Conservation (phyloP, 2,113 vertebrate genomes). For the Triplophysa siluroides region DNA sequence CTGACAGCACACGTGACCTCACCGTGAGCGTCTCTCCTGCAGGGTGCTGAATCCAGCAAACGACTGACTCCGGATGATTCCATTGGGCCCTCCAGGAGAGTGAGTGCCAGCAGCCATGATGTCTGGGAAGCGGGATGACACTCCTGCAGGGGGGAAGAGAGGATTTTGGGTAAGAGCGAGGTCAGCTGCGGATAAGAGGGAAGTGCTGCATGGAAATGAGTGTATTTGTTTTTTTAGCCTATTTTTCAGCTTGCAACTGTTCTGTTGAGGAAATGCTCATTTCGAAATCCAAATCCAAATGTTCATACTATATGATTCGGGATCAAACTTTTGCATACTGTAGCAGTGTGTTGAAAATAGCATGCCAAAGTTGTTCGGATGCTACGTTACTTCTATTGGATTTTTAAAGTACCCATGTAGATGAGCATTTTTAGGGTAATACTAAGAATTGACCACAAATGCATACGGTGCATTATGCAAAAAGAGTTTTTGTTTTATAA, state of each 20-base stretch:
- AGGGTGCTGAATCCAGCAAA: slow-evolving; percentile 96
- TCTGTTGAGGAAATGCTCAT: no score
- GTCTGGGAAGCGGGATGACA: slow-evolving; percentile 85
- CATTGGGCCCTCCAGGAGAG: slow-evolving; percentile 95
- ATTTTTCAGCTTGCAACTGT: no score
- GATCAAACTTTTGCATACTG: neutral
- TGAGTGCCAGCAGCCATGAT: slow-evolving; percentile 94
- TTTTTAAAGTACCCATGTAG: neutral
- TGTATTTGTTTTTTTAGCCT: neutral
- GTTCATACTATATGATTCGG: neutral
- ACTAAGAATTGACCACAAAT: neutral
- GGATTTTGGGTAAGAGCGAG: slow-evolving; percentile 43
- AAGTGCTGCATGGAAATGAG: neutral
- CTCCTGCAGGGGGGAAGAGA: slow-evolving; percentile 76
- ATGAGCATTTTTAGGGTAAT: neutral
- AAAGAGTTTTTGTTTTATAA: neutral
- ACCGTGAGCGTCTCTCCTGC: slow-evolving; percentile 93
- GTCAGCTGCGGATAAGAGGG: slow-evolving; percentile 3
- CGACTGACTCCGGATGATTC: slow-evolving; percentile 97
- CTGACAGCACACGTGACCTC: slow-evolving; percentile 51
- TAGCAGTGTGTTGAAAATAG: neutral
- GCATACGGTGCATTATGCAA: neutral
- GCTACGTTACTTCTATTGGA: neutral
- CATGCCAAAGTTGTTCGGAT: neutral
- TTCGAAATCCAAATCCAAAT: neutral